Conservation (phyloP, 2,888 invertebrate genomes). For the Phytoseiulus persimilis region DNA sequence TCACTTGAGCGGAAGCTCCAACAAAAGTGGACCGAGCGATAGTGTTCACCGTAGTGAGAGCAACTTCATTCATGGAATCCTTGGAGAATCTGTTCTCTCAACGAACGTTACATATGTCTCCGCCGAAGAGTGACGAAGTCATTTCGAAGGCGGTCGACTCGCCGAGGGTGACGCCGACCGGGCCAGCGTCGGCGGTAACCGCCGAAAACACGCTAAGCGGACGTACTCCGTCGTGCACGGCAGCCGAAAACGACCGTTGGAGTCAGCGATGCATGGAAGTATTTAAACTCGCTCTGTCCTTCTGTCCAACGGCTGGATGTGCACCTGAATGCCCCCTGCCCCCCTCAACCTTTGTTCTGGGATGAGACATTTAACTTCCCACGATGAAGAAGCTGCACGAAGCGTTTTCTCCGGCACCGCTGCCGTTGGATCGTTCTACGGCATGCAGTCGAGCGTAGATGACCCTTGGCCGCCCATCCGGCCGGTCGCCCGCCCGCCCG, state of each 20-base stretch:
- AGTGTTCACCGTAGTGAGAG: background rate
- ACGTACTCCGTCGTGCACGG: background rate
- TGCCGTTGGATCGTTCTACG: background rate
- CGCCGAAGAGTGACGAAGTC: background rate
- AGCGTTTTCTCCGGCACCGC: background rate
- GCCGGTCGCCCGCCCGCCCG: background rate
- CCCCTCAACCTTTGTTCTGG: background rate
- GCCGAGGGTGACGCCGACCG: no score
- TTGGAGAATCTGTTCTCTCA: background rate
- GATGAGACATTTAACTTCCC: slow-evolving; percentile 5
- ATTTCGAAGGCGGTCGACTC: background rate
- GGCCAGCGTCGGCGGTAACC: background rate
- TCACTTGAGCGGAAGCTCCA: background rate
- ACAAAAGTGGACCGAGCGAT: background rate
- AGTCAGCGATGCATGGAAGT: background rate
- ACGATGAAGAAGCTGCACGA: background rate
- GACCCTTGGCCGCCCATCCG: background rate
- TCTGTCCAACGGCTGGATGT: background rate
- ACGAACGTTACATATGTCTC: background rate
- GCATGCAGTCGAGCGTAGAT: background rate
- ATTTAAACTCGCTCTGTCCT: background rate
- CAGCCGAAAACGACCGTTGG: background rate
- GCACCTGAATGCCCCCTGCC: background rate
- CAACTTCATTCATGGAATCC: background rate
- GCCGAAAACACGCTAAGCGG: background rate